Conservation (phyloP, 35 echinoderm and acorn worm genomes). For the Apostichopus californicus region DNA sequence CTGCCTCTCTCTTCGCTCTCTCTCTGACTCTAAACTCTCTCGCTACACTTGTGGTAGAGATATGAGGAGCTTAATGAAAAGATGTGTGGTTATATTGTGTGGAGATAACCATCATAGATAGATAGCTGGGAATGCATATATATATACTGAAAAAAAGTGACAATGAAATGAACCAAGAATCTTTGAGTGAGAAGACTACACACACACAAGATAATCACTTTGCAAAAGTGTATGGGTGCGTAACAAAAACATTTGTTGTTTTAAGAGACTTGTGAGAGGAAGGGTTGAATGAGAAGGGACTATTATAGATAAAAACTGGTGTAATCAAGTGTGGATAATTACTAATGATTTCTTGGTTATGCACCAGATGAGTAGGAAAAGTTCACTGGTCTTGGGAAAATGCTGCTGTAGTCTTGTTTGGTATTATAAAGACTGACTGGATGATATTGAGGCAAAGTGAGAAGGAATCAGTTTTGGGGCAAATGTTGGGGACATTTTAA, state of each 20-base stretch:
- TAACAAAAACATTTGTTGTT: conserved; percentile 47
- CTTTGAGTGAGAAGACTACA: neutral
- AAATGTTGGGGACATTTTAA: no score
- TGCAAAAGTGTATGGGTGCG: neutral
- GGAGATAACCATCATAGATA: neutral
- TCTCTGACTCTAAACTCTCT: neutral
- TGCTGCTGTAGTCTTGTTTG: no score
- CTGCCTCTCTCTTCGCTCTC: no score
- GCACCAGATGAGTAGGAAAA: no score
- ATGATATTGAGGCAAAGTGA: no score
- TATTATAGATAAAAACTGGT: neutral
- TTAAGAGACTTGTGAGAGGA: neutral
- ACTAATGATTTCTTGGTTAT: neutral
- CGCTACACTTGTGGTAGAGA: neutral
- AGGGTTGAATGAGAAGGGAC: neutral
- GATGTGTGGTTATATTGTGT: neutral
- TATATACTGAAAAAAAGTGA: no score
- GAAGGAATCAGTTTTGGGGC: no score
- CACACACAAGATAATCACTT: conserved; percentile 8
- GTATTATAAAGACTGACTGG: no score
- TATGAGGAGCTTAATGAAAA: neutral
- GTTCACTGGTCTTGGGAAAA: no score
- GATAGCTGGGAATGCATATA: neutral
- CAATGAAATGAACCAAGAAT: neutral
- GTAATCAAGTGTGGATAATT: conserved; percentile 40